Conservation (phyloP, 2,113 vertebrate species). For the Mustela lutreola region DNA sequence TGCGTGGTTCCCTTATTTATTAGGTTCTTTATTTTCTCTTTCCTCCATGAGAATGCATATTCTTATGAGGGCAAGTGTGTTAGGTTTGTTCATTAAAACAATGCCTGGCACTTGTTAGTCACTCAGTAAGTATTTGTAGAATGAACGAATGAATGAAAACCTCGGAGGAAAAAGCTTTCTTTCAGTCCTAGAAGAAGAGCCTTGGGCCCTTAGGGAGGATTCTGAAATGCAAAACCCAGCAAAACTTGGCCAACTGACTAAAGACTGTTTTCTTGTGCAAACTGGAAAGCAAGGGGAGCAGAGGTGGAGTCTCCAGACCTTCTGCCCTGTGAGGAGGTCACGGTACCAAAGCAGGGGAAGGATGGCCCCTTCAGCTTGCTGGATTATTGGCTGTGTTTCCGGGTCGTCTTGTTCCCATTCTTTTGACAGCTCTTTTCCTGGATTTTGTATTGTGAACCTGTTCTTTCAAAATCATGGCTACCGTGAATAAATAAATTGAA, state of each 20-base stretch:
- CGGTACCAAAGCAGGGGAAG: neutral
- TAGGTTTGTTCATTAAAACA: neutral
- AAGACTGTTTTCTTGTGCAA: neutral
- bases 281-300: neutral
- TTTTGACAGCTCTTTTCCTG: neutral
- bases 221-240: neutral
- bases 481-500: neutral
- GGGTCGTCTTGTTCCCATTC: neutral
- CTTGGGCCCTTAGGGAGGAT: neutral
- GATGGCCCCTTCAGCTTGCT: neutral
- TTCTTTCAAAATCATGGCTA: neutral
- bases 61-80: neutral
- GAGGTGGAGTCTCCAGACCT: neutral
- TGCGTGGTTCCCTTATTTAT: neutral
- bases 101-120: neutral
- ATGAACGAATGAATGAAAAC: neutral
- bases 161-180: neutral
- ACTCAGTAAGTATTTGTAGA: neutral
- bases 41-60: neutral
- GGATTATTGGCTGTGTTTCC: neutral
- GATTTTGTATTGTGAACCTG: neutral
- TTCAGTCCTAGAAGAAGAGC: neutral
- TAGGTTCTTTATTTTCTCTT: slow-evolving; percentile 20
- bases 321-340: neutral
- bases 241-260: neutral